Evolutionary conservation across 2,797 vertebrate species (phyloP), one percentile per base, ranked within the genome.

Genomic region (Phalanger gymnotis): DNA sequence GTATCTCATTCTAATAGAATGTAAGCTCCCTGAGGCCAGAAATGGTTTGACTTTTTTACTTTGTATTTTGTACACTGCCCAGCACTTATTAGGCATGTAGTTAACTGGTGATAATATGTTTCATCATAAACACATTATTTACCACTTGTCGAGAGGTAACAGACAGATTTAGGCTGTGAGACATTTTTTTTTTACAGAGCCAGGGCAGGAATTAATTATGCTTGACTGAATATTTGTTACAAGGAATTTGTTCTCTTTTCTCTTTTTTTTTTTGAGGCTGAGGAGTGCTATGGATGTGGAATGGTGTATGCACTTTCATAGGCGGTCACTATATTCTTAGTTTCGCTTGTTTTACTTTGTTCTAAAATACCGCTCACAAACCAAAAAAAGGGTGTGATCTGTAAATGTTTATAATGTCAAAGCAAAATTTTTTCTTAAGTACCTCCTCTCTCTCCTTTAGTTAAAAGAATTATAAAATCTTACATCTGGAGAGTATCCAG

Each of bases 401-500:
- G 16, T 25, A 73, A 73, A 73, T 40, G 16, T 40, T 73, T 73
- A 19, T 73, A 40, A 25, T 9, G 0, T 73, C n/a, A 73, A 73
- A 40, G 40, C n/a, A 73, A 40, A 73, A 40, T n/a, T 53, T 81
- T n/a, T 57, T 54, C 31, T 66, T 54, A 10, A 89, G 90, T 57
- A 16, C 1, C 4, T 54, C 27, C 16, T 51, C n/a, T 73, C n/a
- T 73, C 19, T 73, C 19, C 16, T 73, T 73, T 40, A 66, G 61
- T 40, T 27, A 16, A 47, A 10, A 73, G 12, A 93, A 93, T 57
- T 81, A 57, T 91, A 93, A n/a, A 52, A 73, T 51, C 52, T 92
- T 66, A 93, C 54, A 90, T 93, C 40, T 52, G 55, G 25, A 95
- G 95, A 90, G 53, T 66, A 91, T 51, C 54, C 90, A 53, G 34